Evolutionary conservation across 2,113 vertebrate species (phyloP), one percentile per base, ranked within the genome.

Genomic region (Nansenia antarctica): DNA sequence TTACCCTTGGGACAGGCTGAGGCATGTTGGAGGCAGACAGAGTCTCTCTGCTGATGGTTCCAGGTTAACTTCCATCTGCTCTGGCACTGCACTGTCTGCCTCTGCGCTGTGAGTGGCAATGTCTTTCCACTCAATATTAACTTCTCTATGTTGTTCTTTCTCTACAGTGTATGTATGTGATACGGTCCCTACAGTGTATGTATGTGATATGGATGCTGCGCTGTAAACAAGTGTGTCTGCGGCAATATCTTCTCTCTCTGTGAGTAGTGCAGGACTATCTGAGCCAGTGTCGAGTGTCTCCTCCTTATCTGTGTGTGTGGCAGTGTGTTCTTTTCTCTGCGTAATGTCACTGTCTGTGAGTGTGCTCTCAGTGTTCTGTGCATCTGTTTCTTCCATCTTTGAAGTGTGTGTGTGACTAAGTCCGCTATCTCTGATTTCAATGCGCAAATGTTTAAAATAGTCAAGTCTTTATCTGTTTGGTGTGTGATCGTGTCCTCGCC

Each of bases 101-200:
- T 63, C 65, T 22, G 30, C 4, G 27, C 54, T 60, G 39, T 42
- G 65, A 58, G 60, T 35, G 37, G 80, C 20, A 6, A 74, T 63
- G 59, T 67, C 83, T 78, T 15, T 84, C 86, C 84, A 74, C 85
- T 82, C 76, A 3, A 20, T 24, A 15, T 73, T 65, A 66, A 9
- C 45, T 42, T 26, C 35, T 1, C 80, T 77, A 49, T 79, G 78
- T 76, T 75, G 22, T 70, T 79, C 65, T 11, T 62, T 49, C 49
- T 52, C 27, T 32, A 71, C 31, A 26, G 30, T n/a, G 30, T 35
- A 8, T 4, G 76, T 35, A 45, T 74, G 53, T 47, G 69, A 67
- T 61, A 70, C 77, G 58, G 67, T 45, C 69, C 63, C 49, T 8
- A 49, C 0, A 0, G 24, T 31, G 57, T 14, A 32, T 24, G 63